phyloP scores from a whole-genome alignment of 2,113 vertebrate genomes.

The Diglossa brunneiventris region DNA sequence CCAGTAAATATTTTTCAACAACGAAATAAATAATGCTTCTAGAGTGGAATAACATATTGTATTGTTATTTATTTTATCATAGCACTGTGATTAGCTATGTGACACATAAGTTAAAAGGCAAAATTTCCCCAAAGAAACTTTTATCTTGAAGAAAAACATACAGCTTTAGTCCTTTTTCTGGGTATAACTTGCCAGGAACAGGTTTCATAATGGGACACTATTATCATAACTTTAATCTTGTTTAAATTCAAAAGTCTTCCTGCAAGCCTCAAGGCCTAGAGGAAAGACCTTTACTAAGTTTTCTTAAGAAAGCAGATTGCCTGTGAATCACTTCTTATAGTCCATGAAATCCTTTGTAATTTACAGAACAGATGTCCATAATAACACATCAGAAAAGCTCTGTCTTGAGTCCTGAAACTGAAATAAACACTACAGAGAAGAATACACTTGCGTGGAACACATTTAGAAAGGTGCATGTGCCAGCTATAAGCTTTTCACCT shows the following conservation, averaged over 20 bases:
- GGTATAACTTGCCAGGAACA: constrained; percentile 25
- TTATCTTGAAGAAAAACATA: background rate
- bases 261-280: constrained; percentile 48
- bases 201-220: constrained; percentile 44
- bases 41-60: background rate
- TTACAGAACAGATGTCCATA: constrained; percentile 62
- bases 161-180: constrained; percentile 35
- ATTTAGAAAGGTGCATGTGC: background rate
- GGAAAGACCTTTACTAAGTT: constrained; percentile 45
- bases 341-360: constrained; percentile 65
- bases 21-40: background rate
- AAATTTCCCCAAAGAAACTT: background rate
- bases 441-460: background rate
- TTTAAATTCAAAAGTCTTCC: constrained; percentile 67
- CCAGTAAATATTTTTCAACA: background rate
- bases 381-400: constrained; percentile 60
- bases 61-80: background rate
- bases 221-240: constrained; percentile 69
- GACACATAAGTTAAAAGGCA: background rate
- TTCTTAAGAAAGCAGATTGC: constrained; percentile 63
- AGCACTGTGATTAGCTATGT: background rate
- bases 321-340: constrained; percentile 59
- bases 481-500: background rate
- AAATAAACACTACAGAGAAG: constrained; percentile 33
- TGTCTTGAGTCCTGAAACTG: constrained; percentile 51